Conservation (phyloP, 2,797 vertebrate genomes). For the Harpagifer antarcticus region DNA sequence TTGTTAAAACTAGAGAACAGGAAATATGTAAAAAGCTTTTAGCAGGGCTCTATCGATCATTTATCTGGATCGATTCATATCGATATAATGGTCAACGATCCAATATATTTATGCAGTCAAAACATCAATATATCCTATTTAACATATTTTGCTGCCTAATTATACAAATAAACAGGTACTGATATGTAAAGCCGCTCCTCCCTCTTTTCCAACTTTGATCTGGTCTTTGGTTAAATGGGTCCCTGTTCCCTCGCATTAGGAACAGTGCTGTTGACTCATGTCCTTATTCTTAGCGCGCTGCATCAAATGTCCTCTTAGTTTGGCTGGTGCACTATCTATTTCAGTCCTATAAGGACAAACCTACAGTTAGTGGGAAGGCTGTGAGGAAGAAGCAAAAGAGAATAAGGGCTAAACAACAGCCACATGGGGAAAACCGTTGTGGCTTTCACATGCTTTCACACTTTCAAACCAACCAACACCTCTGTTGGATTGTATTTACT, state of each 20-base stretch:
- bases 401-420: constrained; percentile 1
- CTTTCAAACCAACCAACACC: constrained; percentile 5
- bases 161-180: background rate
- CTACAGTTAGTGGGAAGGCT: constrained; percentile 52
- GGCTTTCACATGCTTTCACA: constrained; percentile 28
- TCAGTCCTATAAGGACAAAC: constrained; percentile 65
- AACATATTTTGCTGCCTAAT: too few species aligned
- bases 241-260: constrained; percentile 33
- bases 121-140: too few species aligned
- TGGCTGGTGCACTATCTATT: constrained; percentile 58
- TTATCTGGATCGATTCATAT: too few species aligned
- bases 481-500: background rate
- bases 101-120: too few species aligned
- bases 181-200: background rate
- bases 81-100: too few species aligned
- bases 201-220: constrained; percentile 10
- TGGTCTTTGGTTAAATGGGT: constrained; percentile 33
- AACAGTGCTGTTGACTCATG: constrained; percentile 62
- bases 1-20: background rate
- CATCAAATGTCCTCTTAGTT: constrained; percentile 63
- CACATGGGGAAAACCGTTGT: constrained; percentile 10
- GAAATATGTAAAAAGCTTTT: background rate
- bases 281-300: constrained; percentile 65
- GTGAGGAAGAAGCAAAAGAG: constrained; percentile 17
- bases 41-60: too few species aligned